Evolutionary conservation across 2,888 invertebrate species (phyloP), one percentile per base, ranked within the genome.

Genomic region (Cryptus viduatorius): DNA sequence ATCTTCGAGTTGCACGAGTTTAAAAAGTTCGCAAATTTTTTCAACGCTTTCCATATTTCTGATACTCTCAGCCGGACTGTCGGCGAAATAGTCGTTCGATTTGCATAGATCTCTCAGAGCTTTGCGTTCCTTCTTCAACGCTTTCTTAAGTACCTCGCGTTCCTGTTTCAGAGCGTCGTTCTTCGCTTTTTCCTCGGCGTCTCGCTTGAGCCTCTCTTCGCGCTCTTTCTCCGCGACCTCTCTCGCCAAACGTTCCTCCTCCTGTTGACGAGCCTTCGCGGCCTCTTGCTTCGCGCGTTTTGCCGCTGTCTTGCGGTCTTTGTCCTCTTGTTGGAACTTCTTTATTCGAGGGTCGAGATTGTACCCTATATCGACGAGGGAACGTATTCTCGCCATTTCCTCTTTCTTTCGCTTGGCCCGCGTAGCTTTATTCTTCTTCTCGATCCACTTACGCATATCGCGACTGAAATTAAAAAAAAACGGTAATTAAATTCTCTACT

Each of bases 401-500:
- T 99, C 99, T 93, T 99, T 99, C 94, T 99, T 99, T 91, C 98
- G 95, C 92, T 99, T 97, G 48, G 98, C 97, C 67, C 99, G 95
- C 7, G 98, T 98, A 1, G 96, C 97, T 95, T 98, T 99, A 93
- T 99, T 99, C 94, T 98, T 98, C 94, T 99, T 99, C 92, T 99
- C 99, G 92, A 99, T 99, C 97, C 98, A 99, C 86, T 98, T 96
- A 65, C 99, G 95, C 94, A 99, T 99, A 90, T 99, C 99, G 1
- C 99, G 96, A 94, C 95, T 95, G 84, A 59, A 89, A 56, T 29
- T 14, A 4, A 59, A 59, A 14, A 73, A 50, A 71, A 12, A 37
- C 0, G n/a, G n/a, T 1, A 4, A 19, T 53, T 10, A 50, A 72
- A 53, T n/a, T 42, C 4, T 53, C 19, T 14, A 16, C 0, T 31